Evolutionary conservation across 1,140 invertebrate species (phyloP).

Genomic region (Zaprionus lachaisei): DNA sequence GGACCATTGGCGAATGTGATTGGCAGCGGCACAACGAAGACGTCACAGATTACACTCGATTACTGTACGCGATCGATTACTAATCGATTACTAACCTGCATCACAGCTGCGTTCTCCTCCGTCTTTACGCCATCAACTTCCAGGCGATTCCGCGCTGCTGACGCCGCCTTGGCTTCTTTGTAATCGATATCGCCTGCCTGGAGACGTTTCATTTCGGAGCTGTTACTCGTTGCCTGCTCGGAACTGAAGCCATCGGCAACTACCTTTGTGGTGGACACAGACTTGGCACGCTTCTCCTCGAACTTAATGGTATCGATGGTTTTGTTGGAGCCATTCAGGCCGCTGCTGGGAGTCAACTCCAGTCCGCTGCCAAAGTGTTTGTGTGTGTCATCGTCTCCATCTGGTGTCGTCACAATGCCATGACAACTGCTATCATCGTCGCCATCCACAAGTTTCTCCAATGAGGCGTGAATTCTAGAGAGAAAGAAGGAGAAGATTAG

Average conservation of each 20-base stretch:
- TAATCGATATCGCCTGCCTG: constrained; percentile 91
- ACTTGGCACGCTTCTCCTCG: constrained; percentile 91
- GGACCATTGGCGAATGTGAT: neutral
- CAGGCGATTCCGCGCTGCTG: constrained; percentile 87
- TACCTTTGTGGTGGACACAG: constrained; percentile 91
- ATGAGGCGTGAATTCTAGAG: constrained; percentile 86
- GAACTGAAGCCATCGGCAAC: constrained; percentile 93
- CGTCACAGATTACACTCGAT: neutral
- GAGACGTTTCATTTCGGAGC: constrained; percentile 91
- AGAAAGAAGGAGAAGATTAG: neutral
- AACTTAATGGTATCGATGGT: constrained; percentile 89
- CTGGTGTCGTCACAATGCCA: constrained; percentile 91
- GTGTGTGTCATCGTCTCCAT: constrained; percentile 88
- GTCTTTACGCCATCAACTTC: constrained; percentile 91
- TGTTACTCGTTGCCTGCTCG: constrained; percentile 90
- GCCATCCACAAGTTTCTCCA: constrained; percentile 88
- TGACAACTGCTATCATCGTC: constrained; percentile 85
- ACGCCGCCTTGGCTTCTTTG: constrained; percentile 89
- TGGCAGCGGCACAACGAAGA: neutral
- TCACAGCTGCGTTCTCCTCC: constrained; percentile 90
- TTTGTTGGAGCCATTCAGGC: constrained; percentile 71
- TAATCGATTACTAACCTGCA: constrained; percentile 86
- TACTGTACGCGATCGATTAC: neutral
- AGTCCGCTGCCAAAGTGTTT: constrained; percentile 65
- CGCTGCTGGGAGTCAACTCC: constrained; percentile 63